Evolutionary conservation across 1,140 invertebrate species (phyloP), one percentile per base, ranked within the genome.

Genomic region (Brevipalpus yothersi): DNA sequence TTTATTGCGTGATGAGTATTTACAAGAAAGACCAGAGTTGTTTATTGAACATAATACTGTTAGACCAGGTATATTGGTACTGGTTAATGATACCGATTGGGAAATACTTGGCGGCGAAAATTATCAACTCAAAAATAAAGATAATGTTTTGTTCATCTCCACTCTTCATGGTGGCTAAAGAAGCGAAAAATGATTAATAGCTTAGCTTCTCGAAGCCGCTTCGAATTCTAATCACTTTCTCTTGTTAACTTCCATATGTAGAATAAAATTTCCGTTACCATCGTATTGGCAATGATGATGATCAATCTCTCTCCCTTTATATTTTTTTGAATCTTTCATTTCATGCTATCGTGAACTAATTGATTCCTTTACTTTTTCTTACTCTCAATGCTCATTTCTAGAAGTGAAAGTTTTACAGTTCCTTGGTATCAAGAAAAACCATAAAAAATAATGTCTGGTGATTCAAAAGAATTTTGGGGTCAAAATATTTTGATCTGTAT

Each of bases 51-150:
- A 78, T 60, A 79, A 83, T 42, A 79, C 80, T 8, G 81, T 89
- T 78, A 75, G 89, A 59, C 88, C 89, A 9, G 90, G 90, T 43
- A 93, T 94, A 65, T 72, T 95, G 42, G 87, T 94, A 4, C 70
- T 95, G 4, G 77, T 95, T 9, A 94, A 95, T 68, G 88, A 93
- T 65, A 76, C 80, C 1, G 90, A 95, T 69, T 95, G 89, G 89
- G 88, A 94, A 73, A 70, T 94, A 31, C 68, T 82, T 68, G 80
- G 79, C 13, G 74, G 80, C 65, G 67, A 77, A 62, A 73, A 79
- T 39, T 82, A 81, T 66, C 68, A 73, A 63, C 63, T 83, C 21
- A 66, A 76, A 64, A 67, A 73, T n/a, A 72, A 74, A 43, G 81
- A 82, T 69, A 75, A 67, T 47, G 71, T 83, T 60, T 69, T 78